Evolutionary conservation across 2,888 invertebrate species (phyloP), one percentile per base, ranked within the genome.

Genomic region (Ichneumoninae sp.): DNA sequence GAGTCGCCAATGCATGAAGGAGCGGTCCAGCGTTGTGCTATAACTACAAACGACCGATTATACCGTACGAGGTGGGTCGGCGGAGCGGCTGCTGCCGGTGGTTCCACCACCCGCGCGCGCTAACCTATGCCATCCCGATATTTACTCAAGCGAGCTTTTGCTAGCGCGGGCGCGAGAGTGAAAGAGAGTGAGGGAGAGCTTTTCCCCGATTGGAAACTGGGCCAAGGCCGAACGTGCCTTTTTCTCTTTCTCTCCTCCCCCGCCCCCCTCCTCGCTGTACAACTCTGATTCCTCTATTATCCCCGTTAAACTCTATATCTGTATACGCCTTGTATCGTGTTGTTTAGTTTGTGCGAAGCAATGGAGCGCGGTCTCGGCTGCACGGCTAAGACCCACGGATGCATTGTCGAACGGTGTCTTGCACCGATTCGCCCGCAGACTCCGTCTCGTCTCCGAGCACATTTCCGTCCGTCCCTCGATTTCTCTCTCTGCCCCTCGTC

Each of bases 401-500:
- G 84, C 84, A 86, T 86, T 71, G 86, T 80, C 86, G 84, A 80
- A 82, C 82, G 44, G 78, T 86, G 84, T 86, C 86, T 80, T 54
- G 82, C 65, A 68, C 19, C 82, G 80, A 86, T 82, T 84, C 85
- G 68, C 79, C 80, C 62, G n/a, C 52, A 33, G 65, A 52, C 30
- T 40, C 22, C 19, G 47, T 81, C 40, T 57, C 62, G 70, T 33
- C 65, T 3, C n/a, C 19, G 62, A 70, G 19, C 13, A 26, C 60
- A 60, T 60, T 72, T 66, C 62, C 50, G 36, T 65, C 62, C 50
- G 47, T 62, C 50, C 16, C 66, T 60, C 22, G 16, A 62, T 57
- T 33, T 62, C 47, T 76, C 71, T 33, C 7, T 3, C 65, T 80
- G 57, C 69, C 83, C 66, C 50, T 10, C 80, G 57, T 54, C 83